Conservation (phyloP, 2,797 vertebrate genomes). For the Macropus fuliginosus region DNA sequence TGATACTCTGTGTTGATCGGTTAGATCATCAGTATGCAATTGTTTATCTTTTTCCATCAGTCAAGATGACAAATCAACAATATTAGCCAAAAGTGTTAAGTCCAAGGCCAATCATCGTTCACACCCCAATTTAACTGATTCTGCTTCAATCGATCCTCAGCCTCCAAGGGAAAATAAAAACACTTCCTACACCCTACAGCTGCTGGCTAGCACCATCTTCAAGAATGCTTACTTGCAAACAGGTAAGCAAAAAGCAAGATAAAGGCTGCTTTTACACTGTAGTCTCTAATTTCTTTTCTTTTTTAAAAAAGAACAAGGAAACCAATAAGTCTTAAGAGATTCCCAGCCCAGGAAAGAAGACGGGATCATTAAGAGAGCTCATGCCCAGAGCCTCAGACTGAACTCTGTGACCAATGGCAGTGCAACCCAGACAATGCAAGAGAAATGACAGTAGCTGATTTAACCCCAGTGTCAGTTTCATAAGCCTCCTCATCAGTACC, state of each 20-base stretch:
- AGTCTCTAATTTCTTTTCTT: conserved; percentile 73
- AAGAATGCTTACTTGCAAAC: conserved; percentile 66
- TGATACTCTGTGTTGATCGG: conserved; percentile 82
- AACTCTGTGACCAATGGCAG: conserved; percentile 31
- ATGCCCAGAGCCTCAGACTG: conserved; percentile 39
- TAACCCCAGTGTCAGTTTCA: conserved; percentile 26
- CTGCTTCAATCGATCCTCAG: conserved; percentile 79
- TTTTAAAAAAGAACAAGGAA: conserved; percentile 39
- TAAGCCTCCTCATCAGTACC: conserved; percentile 50
- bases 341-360: neutral
- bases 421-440: conserved; percentile 35
- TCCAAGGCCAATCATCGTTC: conserved; percentile 84
- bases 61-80: conserved; percentile 86
- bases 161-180: conserved; percentile 76
- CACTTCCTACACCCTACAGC: conserved; percentile 49
- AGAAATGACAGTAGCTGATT: conserved; percentile 38
- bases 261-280: conserved; percentile 68
- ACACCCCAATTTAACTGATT: conserved; percentile 82
- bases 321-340: conserved; percentile 50
- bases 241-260: conserved; percentile 72
- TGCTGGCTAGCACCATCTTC: conserved; percentile 47
- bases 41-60: conserved; percentile 81
- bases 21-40: conserved; percentile 86
- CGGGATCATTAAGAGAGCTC: conserved; percentile 21
- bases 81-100: conserved; percentile 85